phyloP scores from a whole-genome alignment of 2,888 invertebrate species.

The Mythimna albipuncta region DNA sequence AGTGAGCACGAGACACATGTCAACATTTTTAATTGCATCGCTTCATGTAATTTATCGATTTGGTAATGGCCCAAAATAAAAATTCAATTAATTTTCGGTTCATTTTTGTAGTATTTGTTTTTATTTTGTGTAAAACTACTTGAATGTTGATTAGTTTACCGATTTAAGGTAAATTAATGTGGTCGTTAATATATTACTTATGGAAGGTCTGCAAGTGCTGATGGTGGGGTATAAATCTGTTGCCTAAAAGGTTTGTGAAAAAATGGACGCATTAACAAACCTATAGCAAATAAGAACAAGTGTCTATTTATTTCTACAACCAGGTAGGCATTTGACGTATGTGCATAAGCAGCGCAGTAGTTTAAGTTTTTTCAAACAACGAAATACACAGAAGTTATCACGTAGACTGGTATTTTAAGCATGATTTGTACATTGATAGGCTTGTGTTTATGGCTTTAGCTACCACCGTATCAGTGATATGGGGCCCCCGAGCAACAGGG shows the following conservation, averaged over 20 bases:
- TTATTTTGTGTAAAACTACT: constrained; percentile 65
- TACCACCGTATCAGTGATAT: too few species aligned
- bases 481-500: too few species aligned
- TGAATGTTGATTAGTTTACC: constrained; percentile 58
- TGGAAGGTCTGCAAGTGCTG: constrained; percentile 13
- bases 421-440: too few species aligned
- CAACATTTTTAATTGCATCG: constrained; percentile 73
- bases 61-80: constrained; percentile 71
- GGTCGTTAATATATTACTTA: constrained; percentile 43
- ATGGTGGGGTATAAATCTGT: constrained; percentile 35
- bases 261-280: constrained; percentile 13
- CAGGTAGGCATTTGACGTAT: background rate
- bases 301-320: background rate
- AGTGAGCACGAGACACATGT: constrained; percentile 71
- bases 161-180: constrained; percentile 52
- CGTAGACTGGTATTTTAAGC: too few species aligned
- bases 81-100: constrained; percentile 75
- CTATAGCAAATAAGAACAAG: too few species aligned
- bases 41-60: constrained; percentile 70
- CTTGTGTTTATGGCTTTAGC: too few species aligned
- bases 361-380: background rate
- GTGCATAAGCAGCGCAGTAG: too few species aligned
- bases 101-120: constrained; percentile 70
- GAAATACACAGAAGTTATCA: too few species aligned
- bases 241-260: constrained; percentile 9